Evolutionary conservation across 2,888 invertebrate genomes (phyloP), one percentile per base, ranked within the genome.

Genomic region (Hoplodrina blanda): DNA sequence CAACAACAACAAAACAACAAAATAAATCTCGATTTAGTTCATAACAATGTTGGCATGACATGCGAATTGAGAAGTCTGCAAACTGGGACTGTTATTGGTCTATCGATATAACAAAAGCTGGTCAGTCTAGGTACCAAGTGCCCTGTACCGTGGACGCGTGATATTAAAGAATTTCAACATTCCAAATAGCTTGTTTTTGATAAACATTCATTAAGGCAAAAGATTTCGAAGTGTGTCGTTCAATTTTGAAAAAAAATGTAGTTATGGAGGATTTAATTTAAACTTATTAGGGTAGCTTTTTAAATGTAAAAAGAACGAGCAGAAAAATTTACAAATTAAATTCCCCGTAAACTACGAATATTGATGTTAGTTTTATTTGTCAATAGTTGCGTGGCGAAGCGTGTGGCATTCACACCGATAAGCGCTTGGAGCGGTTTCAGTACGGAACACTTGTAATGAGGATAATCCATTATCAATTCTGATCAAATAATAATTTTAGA

Each of bases 1-100:
- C 80, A 85, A 88, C 87, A 89, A 91, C 89, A 91, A 87, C 86
- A 86, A 74, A 44, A 67, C 33, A 71, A 46, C 15, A 41, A 70
- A 71, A 69, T 84, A 71, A 78, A 80, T 87, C 85, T 83, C 85
- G 84, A 78, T 88, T 89, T 87, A 90, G 89, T 88, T 78, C 81
- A 84, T 82, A 81, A 87, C 81, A 81, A 84, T 87, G 80, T 86
- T 92, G 94, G 94, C 94, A 94, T 93, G 93, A 93, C 95, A 95
- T 94, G 95, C 95, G 83, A 80, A 82, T 78, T 59, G 64, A 69
- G 64, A 77, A 85, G 75, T 86, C 76, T 83, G 82, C 83, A 84
- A 73, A 75, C 52, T 54, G 55, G 83, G 83, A 77, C 25, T 44
- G 65, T 80, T 80, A 74, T 73, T 71, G 50, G 62, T 37, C 41